phyloP scores from a whole-genome alignment of 2,797 vertebrate genomes.

The Lepus townsendii region DNA sequence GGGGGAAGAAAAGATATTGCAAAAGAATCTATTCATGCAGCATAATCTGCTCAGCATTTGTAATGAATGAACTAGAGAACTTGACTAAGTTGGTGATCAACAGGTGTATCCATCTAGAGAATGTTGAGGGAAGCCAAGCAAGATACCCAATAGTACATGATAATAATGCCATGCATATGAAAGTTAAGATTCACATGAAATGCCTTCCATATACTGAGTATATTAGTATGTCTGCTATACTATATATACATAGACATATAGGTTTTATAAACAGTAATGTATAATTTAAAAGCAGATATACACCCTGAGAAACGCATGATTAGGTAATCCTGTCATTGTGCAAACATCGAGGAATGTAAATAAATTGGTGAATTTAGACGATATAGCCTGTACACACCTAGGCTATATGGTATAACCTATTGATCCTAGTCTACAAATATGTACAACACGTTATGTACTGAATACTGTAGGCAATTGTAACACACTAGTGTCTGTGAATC shows the following conservation, averaged over 20 bases:
- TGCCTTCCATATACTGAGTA: not conserved
- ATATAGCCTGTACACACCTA: not conserved
- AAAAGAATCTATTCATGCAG: not conserved
- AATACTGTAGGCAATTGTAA: not conserved
- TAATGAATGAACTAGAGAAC: not conserved
- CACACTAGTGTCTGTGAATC: not conserved
- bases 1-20: not conserved
- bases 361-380: not conserved
- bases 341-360: not conserved
- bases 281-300: not conserved
- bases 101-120: not conserved
- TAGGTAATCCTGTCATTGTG: not conserved
- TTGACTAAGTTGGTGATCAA: not conserved
- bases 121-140: not conserved
- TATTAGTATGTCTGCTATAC: not conserved
- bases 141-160: not conserved
- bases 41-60: not conserved
- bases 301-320: not conserved
- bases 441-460: not conserved
- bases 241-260: not conserved
- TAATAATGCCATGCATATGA: not conserved
- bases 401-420: not conserved
- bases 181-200: not conserved
- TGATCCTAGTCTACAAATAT: not conserved
- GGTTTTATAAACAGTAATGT: not conserved